A percentile compares a stretch with the other conserved stretches of the same genome.
phyloP scores from a whole-genome alignment of 1,140 invertebrate genomes.

The Drosophila hydei region DNA sequence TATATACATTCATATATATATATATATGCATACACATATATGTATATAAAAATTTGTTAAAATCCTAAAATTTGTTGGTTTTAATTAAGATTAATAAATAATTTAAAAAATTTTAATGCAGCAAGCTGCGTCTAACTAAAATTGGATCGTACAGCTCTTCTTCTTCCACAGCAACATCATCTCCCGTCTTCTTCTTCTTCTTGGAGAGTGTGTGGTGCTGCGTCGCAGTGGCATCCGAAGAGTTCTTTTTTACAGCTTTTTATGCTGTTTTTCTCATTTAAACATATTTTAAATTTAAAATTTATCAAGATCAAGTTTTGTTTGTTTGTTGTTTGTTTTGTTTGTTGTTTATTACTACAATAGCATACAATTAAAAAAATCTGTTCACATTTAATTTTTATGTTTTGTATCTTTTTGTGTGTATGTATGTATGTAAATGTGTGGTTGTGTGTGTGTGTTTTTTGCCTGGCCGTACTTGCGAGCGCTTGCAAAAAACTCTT shows the following conservation, averaged over 20 bases:
- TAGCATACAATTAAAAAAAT: constrained; percentile 75
- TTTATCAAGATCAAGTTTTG: constrained; percentile 78
- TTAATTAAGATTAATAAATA: constrained; percentile 83
- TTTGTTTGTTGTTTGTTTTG: constrained; percentile 59
- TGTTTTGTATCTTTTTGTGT: constrained; percentile 18
- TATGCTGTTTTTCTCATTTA: constrained; percentile 25
- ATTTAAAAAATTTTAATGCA: constrained; percentile 74
- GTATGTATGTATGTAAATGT: constrained; percentile 20
- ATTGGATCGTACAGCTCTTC: constrained; percentile 59
- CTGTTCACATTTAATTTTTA: constrained; percentile 68
- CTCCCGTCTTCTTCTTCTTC: constrained; percentile 2
- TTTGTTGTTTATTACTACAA: constrained; percentile 56
- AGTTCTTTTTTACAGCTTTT: constrained; percentile 21
- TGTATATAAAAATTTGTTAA: constrained; percentile 80
- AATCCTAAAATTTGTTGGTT: constrained; percentile 83
- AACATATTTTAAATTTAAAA: constrained; percentile 72
- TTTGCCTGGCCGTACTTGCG: constrained; percentile 50
- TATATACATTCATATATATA: constrained; percentile 65
- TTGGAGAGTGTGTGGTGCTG: no score
- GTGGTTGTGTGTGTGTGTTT: constrained; percentile 47
- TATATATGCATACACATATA: background rate
- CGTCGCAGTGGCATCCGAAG: background rate
- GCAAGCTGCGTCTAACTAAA: constrained; percentile 82
- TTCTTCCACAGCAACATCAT: constrained; percentile 8
- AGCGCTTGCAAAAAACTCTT: constrained; percentile 63